Evolutionary conservation across 2,797 vertebrate species (phyloP), one percentile per base, ranked within the genome.

Genomic region (Xenops minutus): DNA sequence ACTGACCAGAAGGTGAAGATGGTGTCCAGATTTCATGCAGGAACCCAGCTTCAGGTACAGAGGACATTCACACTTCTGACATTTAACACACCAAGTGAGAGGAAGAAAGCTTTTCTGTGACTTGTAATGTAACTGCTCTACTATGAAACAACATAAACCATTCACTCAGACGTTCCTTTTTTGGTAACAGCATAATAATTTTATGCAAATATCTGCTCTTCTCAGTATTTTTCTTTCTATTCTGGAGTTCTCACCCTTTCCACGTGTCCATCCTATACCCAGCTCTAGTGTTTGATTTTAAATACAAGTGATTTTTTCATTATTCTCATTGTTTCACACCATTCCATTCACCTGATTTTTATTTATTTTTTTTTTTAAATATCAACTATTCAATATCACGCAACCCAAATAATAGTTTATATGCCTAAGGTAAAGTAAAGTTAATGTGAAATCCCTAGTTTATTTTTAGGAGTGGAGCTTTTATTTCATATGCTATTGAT

Each of bases 81-180:
- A 44, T 12, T 44, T 55, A 51, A 34, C 32, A 41, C 37, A 48
- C 16, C 18, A 22, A 5, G 1, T 32, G 32, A 30, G 41, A 74
- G 23, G 17, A 59, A 56, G 24, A 83, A 74, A 67, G 23, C n/a
- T n/a, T n/a, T n/a, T 17, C 52, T 39, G 22, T 37, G 30, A 59
- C n/a, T 66, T 3, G 7, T 32, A 56, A 23, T 1, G 2, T 34
- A 67, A 82, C 18, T 0, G 0, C n/a, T 48, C 30, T 36, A 14
- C 63, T 39, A 12, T n/a, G 72, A 85, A 88, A 72, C 2, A 2
- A 17, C 69, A 56, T 26, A 66, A 66, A 48, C 5, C 2, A 0
- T 61, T 26, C n/a, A 75, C 10, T 11, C 27, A 62, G 16, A 23
- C 5, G 3, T 34, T 43, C 27, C 34, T 68, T 76, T 84, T 72